These are phyloP conservation scores for Brassicogethes aeneus DNA, from an alignment of 2,888 invertebrate genomes.

Conservation along the genomic window DNA sequence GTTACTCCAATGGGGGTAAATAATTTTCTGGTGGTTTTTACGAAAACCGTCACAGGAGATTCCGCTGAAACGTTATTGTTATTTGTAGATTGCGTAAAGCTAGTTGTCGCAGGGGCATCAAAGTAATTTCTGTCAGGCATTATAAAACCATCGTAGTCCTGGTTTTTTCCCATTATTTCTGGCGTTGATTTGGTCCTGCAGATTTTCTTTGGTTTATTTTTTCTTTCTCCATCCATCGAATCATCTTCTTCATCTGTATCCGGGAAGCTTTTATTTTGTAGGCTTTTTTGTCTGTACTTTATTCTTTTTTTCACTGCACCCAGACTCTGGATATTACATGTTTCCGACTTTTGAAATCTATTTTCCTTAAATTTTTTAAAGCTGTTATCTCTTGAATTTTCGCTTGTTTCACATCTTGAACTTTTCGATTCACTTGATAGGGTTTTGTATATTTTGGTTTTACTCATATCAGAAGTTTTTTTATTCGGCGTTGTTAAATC, in stretches of 20 bases:
- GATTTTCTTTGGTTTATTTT: conserved; percentile 23
- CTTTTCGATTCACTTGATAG: conserved; percentile 21
- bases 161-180: conserved; percentile 15
- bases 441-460: conserved; percentile 23
- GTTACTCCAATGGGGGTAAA: conserved; percentile 51
- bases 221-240: conserved; percentile 8
- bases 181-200: conserved; percentile 23
- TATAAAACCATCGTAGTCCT: conserved; percentile 19
- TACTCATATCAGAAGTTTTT: conserved; percentile 27
- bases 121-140: conserved; percentile 28
- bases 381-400: conserved; percentile 16
- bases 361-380: conserved; percentile 1
- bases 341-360: background rate
- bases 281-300: conserved; percentile 31
- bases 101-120: conserved; percentile 6
- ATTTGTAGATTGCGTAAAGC: conserved; percentile 9
- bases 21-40: conserved; percentile 71
- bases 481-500: conserved; percentile 28
- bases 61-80: conserved; percentile 15
- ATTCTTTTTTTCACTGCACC: conserved; percentile 35
- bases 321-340: conserved; percentile 19
- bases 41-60: conserved; percentile 54
- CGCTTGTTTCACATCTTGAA: conserved; percentile 15
- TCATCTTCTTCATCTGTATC: conserved; percentile 28
- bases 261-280: conserved; percentile 22